These are phyloP conservation scores for Lysiphlebus fabarum DNA, from an alignment of 1,140 invertebrate genomes.

Conservation along the genomic window DNA sequence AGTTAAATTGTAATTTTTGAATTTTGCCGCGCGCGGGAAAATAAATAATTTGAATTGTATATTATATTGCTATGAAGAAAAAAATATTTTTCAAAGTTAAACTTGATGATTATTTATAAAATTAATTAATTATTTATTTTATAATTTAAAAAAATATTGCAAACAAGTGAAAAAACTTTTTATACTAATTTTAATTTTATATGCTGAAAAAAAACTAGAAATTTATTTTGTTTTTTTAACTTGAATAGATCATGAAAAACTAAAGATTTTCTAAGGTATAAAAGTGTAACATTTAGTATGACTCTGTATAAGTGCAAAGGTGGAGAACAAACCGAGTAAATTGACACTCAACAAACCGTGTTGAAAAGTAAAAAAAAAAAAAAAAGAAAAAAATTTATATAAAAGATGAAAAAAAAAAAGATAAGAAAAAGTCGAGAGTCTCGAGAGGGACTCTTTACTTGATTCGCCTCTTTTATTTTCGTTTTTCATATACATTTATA, in stretches of 20 bases:
- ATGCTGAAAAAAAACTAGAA: too few species aligned
- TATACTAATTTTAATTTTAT: too few species aligned
- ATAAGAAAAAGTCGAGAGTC: neutral
- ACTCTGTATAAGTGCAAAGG: neutral
- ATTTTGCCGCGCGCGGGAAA: constrained; percentile 18
- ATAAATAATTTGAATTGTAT: neutral
- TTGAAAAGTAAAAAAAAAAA: neutral
- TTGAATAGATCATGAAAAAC: too few species aligned
- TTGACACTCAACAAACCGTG: neutral
- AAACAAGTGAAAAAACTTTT: too few species aligned
- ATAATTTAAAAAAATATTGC: too few species aligned
- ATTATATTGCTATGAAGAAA: too few species aligned
- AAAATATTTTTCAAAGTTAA: too few species aligned
- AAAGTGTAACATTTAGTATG: too few species aligned
- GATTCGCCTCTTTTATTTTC: constrained; percentile 2
- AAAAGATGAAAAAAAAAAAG: constrained; percentile 1
- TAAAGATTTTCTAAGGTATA: too few species aligned
- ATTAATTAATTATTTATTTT: too few species aligned
- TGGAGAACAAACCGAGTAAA: neutral
- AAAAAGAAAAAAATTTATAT: constrained; percentile 4
- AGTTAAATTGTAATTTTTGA: constrained; percentile 22
- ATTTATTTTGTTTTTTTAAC: too few species aligned
- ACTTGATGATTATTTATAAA: too few species aligned
- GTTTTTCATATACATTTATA: neutral
- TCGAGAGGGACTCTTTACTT: constrained; percentile 2